These are phyloP conservation scores for Uloborus plumipes DNA, from an alignment of 2,888 invertebrate species.

Conservation along the genomic window DNA sequence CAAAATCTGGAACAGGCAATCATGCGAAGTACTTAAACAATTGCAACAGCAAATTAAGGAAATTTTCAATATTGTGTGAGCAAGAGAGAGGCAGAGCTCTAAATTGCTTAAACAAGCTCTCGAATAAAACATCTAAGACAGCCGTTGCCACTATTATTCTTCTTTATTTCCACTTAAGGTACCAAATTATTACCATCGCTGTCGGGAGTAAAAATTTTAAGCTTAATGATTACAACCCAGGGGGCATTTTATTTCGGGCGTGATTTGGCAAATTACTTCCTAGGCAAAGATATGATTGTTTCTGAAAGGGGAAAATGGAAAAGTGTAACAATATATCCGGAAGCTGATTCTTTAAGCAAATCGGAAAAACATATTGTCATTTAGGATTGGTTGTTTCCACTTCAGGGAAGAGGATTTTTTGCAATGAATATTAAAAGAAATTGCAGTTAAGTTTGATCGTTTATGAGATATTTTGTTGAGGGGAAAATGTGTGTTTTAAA, in stretches of 20 bases:
- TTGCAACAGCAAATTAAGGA: conserved; percentile 29
- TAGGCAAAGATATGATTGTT: too few species aligned
- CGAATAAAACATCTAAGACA: conserved; percentile 30
- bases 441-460: too few species aligned
- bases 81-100: conserved; percentile 10
- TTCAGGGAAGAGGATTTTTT: too few species aligned
- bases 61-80: conserved; percentile 46
- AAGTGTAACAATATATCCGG: too few species aligned
- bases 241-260: background rate
- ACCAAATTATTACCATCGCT: conserved; percentile 14
- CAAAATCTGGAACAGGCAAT: conserved; percentile 40
- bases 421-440: too few species aligned
- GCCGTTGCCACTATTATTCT: conserved; percentile 8
- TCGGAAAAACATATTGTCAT: too few species aligned
- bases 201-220: conserved; percentile 23
- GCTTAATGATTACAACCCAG: conserved; percentile 29
- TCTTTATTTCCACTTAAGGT: conserved; percentile 16
- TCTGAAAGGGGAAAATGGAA: too few species aligned
- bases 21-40: conserved; percentile 46
- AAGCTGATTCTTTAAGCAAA: too few species aligned
- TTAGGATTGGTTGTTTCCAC: too few species aligned
- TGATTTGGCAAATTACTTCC: too few species aligned
- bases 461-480: too few species aligned
- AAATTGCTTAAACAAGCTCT: conserved; percentile 43
- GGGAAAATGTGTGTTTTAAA: too few species aligned